Evolutionary conservation across 1,140 invertebrate species (phyloP), one percentile per base, ranked within the genome.

Genomic region (Drosophila micromelanica): DNA sequence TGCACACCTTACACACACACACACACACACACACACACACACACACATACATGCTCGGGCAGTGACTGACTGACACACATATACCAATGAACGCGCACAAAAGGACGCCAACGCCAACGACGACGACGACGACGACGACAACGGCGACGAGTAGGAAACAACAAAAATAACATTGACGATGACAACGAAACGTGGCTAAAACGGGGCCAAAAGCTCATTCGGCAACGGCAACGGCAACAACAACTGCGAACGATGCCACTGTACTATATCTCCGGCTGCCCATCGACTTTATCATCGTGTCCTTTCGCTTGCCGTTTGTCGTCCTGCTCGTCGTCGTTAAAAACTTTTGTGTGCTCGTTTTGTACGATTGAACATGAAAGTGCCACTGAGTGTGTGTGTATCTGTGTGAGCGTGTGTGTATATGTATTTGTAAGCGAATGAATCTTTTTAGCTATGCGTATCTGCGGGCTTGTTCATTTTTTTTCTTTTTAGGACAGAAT

Each of bases 141-240:
- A 75, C 80, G 67, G 73, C 67, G 51, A 61, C 76, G 73, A 67
- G 78, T 70, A 65, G 79, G 79, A 87, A 87, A 73, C 84, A 87
- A 87, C 82, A 87, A 87, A 87, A 89, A 87, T 84, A 84, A 87
- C 84, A 79, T 89, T 89, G 84, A 76, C 82, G 84, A 79, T 79
- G 82, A 60, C 71, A 63, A 70, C 67, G 54, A 68, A 60, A 55
- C 49, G 38, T 46, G 59, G 35, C 60, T 71, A 37, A 64, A 74
- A 59, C 61, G 56, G 64, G 64, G 23, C 52, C 38, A 46, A 57
- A 13, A 43, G 48, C 60, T 57, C 45, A 45, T 43, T 57, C 55
- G 69, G 49, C 38, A 40, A 63, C 27, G 40, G 37, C 37, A 49
- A 57, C 38, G 17, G 32, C 45, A 67, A 46, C 27, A 43, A 48